Base-by-base conservation (phyloP, 2,113 vertebrate species). In the Phylloscopus whistleri region DNA sequence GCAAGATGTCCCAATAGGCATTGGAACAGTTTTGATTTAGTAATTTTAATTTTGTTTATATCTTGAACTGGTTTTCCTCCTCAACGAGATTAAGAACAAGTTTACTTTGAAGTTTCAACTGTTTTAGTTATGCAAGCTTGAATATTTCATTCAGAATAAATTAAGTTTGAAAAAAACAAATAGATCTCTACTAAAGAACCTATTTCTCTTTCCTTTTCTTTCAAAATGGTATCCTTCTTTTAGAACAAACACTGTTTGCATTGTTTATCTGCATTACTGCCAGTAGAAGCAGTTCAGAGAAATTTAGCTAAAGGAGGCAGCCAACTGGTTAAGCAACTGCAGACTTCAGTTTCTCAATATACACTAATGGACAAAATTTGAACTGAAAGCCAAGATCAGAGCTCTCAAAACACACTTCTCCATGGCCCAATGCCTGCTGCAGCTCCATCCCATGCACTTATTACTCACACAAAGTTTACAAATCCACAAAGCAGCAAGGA, bases 41-140 rank as follows among this genome's bases (percentile, higher is more conserved):
- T 66, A 6, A 76, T 92, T 89, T 89, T 43, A 46, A 83, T 95
- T 88, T 74, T 93, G 72, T 94, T 95, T 95, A 28, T 80, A 81
- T 89, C 76, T 83, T 59, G 60, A 92, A 89, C 85, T 56, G 69
- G 67, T 91, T 90, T 91, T 85, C 63, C 39, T 94, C 59, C 68
- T 89, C 68, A 81, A 13, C 7, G 3, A 94, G 78, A 78, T 79
- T 90, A 94, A 87, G 67, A 91, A 79, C 66, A 92, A 88, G 76
- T 77, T 84, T 88, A 88, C 93, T 95, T 92, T 97, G 92, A 97
- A 93, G 85, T 81, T 91, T 81, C 53, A 91, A 80, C 68, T 83
- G n/a, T 52, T 95, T 77, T 33, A 91, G 87, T 88, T 86, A 97
- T 30, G 85, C 79, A 89, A 90, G 44, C 64, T 33, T 88, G 69